Conservation (phyloP, 2,797 vertebrate species). For the Argentina silus region DNA sequence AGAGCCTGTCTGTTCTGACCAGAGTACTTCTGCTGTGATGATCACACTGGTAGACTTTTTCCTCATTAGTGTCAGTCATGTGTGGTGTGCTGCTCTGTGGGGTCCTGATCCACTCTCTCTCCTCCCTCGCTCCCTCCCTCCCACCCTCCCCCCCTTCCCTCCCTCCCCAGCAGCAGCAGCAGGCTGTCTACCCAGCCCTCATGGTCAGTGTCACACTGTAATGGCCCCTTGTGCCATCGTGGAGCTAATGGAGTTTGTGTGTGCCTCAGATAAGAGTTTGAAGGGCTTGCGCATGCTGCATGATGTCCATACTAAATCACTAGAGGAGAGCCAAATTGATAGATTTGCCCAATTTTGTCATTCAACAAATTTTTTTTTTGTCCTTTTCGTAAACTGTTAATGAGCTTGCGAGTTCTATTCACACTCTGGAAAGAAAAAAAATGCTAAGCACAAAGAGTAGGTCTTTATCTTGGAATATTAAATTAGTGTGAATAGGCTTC, state of each 20-base stretch:
- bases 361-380: slow-evolving; percentile 1
- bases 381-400: slow-evolving; percentile 14
- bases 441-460: slow-evolving; percentile 57
- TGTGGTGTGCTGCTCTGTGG: background rate
- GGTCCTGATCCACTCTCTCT: slow-evolving; percentile 28
- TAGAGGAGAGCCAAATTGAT: background rate
- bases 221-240: slow-evolving; percentile 38
- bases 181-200: slow-evolving; percentile 68
- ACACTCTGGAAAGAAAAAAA: slow-evolving; percentile 47
- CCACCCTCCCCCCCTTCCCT: slow-evolving; percentile 35
- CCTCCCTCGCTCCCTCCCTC: slow-evolving; percentile 23
- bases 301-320: slow-evolving; percentile 26
- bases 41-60: background rate
- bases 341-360: slow-evolving; percentile 44
- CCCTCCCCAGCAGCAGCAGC: slow-evolving; percentile 63
- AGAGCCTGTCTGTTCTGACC: background rate
- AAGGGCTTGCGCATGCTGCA: slow-evolving; percentile 51
- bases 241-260: slow-evolving; percentile 42
- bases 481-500: slow-evolving; percentile 77
- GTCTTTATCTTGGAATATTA: slow-evolving; percentile 80
- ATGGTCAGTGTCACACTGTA: slow-evolving; percentile 66
- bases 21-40: background rate
- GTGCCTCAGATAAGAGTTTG: slow-evolving; percentile 39
- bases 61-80: slow-evolving; percentile 11
- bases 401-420: slow-evolving; percentile 38